Evolutionary conservation across 2,888 invertebrate species (phyloP).

Genomic region (Drosophila demipolita): DNA sequence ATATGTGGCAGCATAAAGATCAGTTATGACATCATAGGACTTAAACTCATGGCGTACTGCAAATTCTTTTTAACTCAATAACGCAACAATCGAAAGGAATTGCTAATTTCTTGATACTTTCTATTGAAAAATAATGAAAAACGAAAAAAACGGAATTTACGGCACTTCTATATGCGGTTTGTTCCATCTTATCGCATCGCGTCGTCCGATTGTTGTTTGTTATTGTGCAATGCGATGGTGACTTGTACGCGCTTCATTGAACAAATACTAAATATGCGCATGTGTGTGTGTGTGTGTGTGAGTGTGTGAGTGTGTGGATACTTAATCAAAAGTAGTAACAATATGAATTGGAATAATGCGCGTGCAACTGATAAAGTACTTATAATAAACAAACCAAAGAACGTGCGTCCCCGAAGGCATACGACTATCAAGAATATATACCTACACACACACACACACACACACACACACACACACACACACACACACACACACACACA

Average conservation of each 20-base stretch:
- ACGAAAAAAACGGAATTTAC: background rate
- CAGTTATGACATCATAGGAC: background rate
- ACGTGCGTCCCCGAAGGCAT: conserved; percentile 28
- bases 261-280: conserved; percentile 9
- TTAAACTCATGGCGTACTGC: background rate
- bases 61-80: background rate
- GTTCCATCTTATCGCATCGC: conserved; percentile 6
- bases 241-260: conserved; percentile 13
- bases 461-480: background rate
- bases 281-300: background rate
- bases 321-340: conserved; percentile 29
- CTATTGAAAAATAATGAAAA: background rate
- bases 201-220: conserved; percentile 6
- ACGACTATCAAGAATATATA: background rate
- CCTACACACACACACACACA: background rate
- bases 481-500: background rate
- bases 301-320: conserved; percentile 7
- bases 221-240: conserved; percentile 16
- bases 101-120: background rate
- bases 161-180: background rate
- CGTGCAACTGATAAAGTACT: conserved; percentile 45
- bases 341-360: conserved; percentile 33
- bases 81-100: background rate
- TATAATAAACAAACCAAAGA: conserved; percentile 32
- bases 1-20: background rate